These are phyloP conservation scores for Hirtodrosophila trivittata DNA, from an alignment of 2,888 invertebrate species.

Conservation along the genomic window DNA sequence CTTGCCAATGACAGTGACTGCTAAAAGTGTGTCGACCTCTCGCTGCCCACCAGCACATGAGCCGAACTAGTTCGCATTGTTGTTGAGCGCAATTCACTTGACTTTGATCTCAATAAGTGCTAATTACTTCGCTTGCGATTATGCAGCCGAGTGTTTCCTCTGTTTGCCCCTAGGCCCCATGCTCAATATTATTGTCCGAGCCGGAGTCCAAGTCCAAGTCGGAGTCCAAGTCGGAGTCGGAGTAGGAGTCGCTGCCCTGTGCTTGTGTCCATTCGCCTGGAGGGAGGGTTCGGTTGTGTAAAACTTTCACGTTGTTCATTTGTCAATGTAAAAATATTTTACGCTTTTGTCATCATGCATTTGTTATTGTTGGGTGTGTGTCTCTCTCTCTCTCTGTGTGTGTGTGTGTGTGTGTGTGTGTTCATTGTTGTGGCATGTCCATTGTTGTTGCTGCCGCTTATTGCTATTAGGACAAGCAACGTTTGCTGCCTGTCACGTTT, in stretches of 20 bases:
- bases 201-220: not conserved
- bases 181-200: slow-evolving; percentile 6
- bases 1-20: slow-evolving; percentile 74
- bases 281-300: slow-evolving; percentile 29
- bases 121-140: slow-evolving; percentile 69
- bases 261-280: slow-evolving; percentile 29
- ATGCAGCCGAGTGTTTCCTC: slow-evolving; percentile 26
- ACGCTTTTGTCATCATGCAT: slow-evolving; percentile 31
- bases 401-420: not conserved
- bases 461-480: slow-evolving; percentile 34
- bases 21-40: slow-evolving; percentile 66
- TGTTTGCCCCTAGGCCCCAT: not conserved
- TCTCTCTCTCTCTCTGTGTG: too few species aligned
- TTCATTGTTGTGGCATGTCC: slow-evolving; percentile 12
- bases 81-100: slow-evolving; percentile 47
- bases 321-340: slow-evolving; percentile 69
- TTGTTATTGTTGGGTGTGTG: slow-evolving; percentile 15
- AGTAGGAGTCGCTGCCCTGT: slow-evolving; percentile 1
- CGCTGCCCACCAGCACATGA: slow-evolving; percentile 62
- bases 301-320: slow-evolving; percentile 78
- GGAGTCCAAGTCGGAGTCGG: not conserved
- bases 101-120: slow-evolving; percentile 76
- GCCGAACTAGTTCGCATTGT: slow-evolving; percentile 59
- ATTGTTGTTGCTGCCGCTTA: slow-evolving; percentile 19
- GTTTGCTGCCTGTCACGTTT: slow-evolving; percentile 68